These are phyloP conservation scores for Glyphotaelius pellucidus DNA, from an alignment of 2,888 invertebrate genomes.

Conservation along the genomic window DNA sequence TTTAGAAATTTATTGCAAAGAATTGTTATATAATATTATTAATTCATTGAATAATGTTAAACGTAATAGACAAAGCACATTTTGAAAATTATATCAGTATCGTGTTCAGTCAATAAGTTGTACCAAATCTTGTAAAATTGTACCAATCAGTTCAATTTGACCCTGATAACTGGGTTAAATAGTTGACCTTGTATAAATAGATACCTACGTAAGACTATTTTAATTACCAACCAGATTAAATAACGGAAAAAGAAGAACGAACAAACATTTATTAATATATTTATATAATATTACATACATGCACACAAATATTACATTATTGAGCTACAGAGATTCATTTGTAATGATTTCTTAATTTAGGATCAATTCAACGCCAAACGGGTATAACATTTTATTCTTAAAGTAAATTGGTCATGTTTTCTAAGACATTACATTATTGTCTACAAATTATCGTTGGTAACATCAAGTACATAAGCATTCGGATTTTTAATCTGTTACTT, in stretches of 20 bases:
- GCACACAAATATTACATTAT: slow-evolving; percentile 23
- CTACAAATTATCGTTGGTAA: slow-evolving; percentile 15
- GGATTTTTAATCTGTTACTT: neutral
- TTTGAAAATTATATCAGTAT: neutral
- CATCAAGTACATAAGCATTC: slow-evolving; percentile 10
- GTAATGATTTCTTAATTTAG: slow-evolving; percentile 24
- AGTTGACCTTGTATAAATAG: slow-evolving; percentile 16
- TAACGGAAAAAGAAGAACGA: neutral
- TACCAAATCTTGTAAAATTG: neutral
- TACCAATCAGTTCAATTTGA: slow-evolving; percentile 35
- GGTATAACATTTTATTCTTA: slow-evolving; percentile 13
- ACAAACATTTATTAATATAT: slow-evolving; percentile 3
- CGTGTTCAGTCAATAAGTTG: neutral
- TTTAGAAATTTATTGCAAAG: neutral
- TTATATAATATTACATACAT: slow-evolving; percentile 8
- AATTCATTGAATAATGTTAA: neutral
- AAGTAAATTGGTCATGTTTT: slow-evolving; percentile 37
- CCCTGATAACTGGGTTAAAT: slow-evolving; percentile 41
- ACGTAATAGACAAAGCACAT: neutral
- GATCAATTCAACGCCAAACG: neutral
- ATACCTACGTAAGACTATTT: neutral
- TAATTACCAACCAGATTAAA: neutral
- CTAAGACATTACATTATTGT: slow-evolving; percentile 15
- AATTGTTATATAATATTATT: neutral
- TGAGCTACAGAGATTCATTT: slow-evolving; percentile 37